Evolutionary conservation across 1,140 invertebrate genomes (phyloP).

Genomic region (Cecropterus lyciades): DNA sequence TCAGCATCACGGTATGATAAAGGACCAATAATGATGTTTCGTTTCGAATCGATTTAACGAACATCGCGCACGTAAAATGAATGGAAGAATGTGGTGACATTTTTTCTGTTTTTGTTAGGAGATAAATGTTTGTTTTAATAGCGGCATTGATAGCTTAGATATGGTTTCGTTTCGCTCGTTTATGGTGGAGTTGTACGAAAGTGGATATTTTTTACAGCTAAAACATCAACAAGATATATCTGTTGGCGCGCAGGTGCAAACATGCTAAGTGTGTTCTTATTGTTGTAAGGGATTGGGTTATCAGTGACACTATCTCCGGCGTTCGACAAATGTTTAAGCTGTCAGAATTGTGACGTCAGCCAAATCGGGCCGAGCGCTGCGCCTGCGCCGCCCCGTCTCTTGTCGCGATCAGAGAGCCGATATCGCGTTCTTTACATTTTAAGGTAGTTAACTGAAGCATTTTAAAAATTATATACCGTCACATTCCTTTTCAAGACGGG

Average conservation of each 20-base stretch:
- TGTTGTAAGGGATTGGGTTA: constrained; percentile 82
- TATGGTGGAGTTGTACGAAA: not conserved
- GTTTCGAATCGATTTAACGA: constrained; percentile 72
- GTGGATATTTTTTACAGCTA: constrained; percentile 10
- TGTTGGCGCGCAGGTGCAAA: constrained; percentile 78
- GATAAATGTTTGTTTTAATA: constrained; percentile 34
- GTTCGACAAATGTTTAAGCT: constrained; percentile 83
- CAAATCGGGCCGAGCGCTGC: constrained; percentile 60
- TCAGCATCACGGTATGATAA: constrained; percentile 74
- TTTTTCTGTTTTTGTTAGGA: constrained; percentile 45
- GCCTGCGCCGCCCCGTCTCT: constrained; percentile 50
- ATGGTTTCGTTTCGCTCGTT: too few relatives aligned
- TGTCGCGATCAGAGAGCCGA: constrained; percentile 59
- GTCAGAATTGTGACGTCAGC: constrained; percentile 82
- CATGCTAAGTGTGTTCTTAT: constrained; percentile 83
- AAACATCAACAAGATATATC: constrained; percentile 56
- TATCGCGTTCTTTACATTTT: constrained; percentile 60
- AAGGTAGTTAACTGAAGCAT: constrained; percentile 48
- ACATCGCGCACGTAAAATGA: constrained; percentile 48
- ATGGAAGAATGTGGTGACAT: constrained; percentile 68
- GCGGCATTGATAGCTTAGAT: constrained; percentile 12
- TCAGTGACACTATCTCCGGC: constrained; percentile 80
- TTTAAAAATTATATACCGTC: constrained; percentile 33
- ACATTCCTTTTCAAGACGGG: constrained; percentile 32
- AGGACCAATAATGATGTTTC: constrained; percentile 83